Evolutionary conservation across 2,888 invertebrate genomes (phyloP).

Genomic region (Syritta pipiens): DNA sequence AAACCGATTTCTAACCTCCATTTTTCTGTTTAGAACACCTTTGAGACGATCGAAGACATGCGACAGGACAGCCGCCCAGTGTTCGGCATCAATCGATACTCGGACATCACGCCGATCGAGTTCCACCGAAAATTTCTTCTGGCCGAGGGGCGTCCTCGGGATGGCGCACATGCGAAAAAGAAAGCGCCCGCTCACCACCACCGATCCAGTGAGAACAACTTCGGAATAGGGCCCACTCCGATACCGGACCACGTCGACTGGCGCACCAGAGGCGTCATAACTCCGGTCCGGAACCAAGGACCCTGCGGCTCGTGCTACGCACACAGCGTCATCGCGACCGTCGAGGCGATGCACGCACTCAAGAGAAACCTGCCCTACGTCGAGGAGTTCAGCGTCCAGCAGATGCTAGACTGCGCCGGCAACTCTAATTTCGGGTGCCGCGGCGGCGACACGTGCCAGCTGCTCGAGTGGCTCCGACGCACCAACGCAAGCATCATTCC

Average conservation of each 20-base stretch:
- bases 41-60: slow-evolving; percentile 16
- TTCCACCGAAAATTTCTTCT: slow-evolving; percentile 4
- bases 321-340: slow-evolving; percentile 87
- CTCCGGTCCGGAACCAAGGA: slow-evolving; percentile 86
- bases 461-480: slow-evolving; percentile 85
- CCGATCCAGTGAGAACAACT: slow-evolving; percentile 2
- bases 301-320: slow-evolving; percentile 93
- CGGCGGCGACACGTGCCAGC: slow-evolving; percentile 90
- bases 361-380: slow-evolving; percentile 87
- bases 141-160: not conserved
- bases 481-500: slow-evolving; percentile 81
- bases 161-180: slow-evolving; percentile 1
- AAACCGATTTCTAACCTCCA: not conserved
- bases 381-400: slow-evolving; percentile 84
- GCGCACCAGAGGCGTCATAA: slow-evolving; percentile 84
- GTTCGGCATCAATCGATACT: slow-evolving; percentile 39
- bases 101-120: slow-evolving; percentile 29
- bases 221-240: not conserved
- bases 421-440: slow-evolving; percentile 87
- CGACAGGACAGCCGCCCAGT: slow-evolving; percentile 25
- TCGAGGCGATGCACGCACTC: slow-evolving; percentile 89
- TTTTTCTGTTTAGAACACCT: not conserved
- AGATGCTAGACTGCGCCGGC: slow-evolving; percentile 90
- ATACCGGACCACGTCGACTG: slow-evolving; percentile 78
- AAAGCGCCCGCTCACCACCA: not conserved